Base-by-base conservation (phyloP, 2,888 invertebrate species). In the Diarsia mendica region DNA sequence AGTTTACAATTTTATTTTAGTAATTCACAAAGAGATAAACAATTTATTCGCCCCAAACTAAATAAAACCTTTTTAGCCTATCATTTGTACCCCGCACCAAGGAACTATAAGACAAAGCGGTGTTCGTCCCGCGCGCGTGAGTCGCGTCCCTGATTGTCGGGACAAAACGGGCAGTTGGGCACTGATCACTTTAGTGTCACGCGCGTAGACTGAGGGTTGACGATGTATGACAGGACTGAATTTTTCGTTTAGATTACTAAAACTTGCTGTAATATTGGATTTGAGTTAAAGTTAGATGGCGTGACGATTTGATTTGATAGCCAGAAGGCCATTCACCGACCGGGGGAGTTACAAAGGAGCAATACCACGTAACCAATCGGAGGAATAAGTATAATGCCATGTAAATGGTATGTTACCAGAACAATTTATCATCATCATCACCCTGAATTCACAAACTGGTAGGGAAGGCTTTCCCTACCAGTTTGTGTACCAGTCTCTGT, bases 81-180 rank as follows among this genome's bases (percentile, higher is more conserved):
- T 33, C 0, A 70, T 51, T 79, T 20, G 44, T 0, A 58, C 68
- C 82, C 74, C 11, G n/a, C 33, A 15, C 48, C 61, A 58, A 70
- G 80, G 51, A 85, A 80, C 70, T 74, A 48, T 67, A 77, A 75
- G 80, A 83, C 77, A 85, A 79, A 80, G 76, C 77, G 72, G 75
- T 80, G 72, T 74, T 67, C 75, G 77, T 80, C 61, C 63, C 44
- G 49, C 33, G 63, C 75, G 73, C 87, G 87, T 87, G 86, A 73
- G 80, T 23, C 58, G 84, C 55, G 44, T 87, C 75, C 61, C 73
- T 82, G 84, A 87, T 82, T 77, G 75, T 44, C 44, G 75, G 48
- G 46, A 65, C 64, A 46, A 77, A 77, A 75, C 33, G 71, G 71
- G 20, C 64, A 53, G 72, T 75, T 23, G 71, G 71, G 20, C 64